Conservation (phyloP, 2,888 invertebrate species). For the Pandemis cinnamomeana region DNA sequence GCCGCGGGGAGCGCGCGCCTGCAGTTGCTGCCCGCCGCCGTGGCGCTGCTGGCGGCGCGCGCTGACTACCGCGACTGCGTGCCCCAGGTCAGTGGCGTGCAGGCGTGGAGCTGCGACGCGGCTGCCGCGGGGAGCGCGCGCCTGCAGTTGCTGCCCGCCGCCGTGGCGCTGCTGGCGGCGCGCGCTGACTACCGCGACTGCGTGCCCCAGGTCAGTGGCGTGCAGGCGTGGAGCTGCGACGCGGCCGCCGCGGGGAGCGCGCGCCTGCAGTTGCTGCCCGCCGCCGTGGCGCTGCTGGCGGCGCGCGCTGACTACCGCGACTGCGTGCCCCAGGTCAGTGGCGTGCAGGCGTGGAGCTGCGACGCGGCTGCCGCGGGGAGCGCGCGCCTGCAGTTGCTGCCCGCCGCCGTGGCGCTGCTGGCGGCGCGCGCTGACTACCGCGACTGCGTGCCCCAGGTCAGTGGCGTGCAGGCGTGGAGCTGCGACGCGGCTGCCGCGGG, state of each 20-base stretch:
- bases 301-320: constrained; percentile 47
- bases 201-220: too few relatives aligned
- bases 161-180: constrained; percentile 25
- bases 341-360: constrained; percentile 76
- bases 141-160: neutral
- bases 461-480: constrained; percentile 74
- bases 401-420: constrained; percentile 1
- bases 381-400: neutral
- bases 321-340: constrained; percentile 9
- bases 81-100: constrained; percentile 49
- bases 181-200: constrained; percentile 48
- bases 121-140: constrained; percentile 1
- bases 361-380: constrained; percentile 44
- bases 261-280: neutral
- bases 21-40: neutral
- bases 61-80: constrained; percentile 47
- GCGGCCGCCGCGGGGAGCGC: constrained; percentile 34
- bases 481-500: constrained; percentile 48
- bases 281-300: constrained; percentile 25
- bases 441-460: constrained; percentile 31
- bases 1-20: neutral
- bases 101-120: constrained; percentile 73
- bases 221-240: constrained; percentile 78
- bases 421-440: constrained; percentile 47
- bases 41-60: constrained; percentile 31